Base-by-base conservation (phyloP, 2,113 vertebrate genomes). In the Marmota monax region DNA sequence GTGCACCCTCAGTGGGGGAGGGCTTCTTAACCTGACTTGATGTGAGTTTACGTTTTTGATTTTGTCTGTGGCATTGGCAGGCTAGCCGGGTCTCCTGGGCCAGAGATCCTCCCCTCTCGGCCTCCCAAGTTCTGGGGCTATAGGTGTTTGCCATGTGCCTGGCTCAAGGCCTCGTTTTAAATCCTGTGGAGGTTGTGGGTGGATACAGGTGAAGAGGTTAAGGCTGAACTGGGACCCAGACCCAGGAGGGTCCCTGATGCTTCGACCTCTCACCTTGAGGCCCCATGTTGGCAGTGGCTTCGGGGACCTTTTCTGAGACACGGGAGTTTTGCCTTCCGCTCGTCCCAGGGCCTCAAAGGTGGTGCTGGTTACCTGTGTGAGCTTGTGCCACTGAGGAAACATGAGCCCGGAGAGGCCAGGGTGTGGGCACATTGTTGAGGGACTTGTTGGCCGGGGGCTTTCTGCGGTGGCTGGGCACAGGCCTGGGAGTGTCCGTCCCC, bases 361-460 rank as follows among this genome's bases (percentile, higher is more conserved):
- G 18, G 39, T 79, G 79, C 27, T 12, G 11, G 7, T 56, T 23
- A 11, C 42, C 3, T 6, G 56, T 16, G n/a, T 39, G n/a, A 42
- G 22, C 20, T 42, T 11, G 0, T 10, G 27, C 29, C 14, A 1
- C 42, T 42, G 17, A 32, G 27, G 42, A 63, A 8, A 20, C 29
- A 2, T 5, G 14, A 78, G 39, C 42, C 14, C 37, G 17, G 25
- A 56, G 51, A 42, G 37, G 11, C n/a, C 7, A 10, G 56, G 37
- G 3, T 42, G 25, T 39, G 9, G 13, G 23, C 1, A 1, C 4
- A 0, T 42, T 2, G 17, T 0, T 1, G 10, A 25, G 5, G 3
- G 14, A 70, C 48, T 58, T 37, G 10, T 45, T 67, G 0, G 13
- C 69, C 7, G 3, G 63, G 63, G 61, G 25, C 56, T 32, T 53